Conservation (phyloP, 64 coral and sea anemone species). For the Montipora capricornis region DNA sequence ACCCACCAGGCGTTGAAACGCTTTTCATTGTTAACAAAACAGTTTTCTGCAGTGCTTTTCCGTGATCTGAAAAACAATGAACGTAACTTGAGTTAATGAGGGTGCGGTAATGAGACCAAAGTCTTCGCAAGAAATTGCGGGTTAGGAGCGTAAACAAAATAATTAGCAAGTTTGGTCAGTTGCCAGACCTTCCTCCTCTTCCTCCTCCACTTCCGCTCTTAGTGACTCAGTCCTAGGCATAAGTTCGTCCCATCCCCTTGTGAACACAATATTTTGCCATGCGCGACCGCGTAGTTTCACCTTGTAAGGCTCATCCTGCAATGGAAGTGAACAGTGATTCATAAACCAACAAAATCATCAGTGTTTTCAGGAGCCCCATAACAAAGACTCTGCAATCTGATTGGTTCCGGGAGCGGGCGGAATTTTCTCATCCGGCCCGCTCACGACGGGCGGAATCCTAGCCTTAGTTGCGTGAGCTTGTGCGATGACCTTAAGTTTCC, state of each 20-base stretch:
- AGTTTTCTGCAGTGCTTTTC: conserved; percentile 63
- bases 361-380: too few species aligned
- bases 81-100: background rate
- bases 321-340: background rate
- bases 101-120: background rate
- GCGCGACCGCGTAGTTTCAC: conserved; percentile 80
- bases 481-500: too few species aligned
- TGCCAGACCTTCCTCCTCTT: conserved; percentile 86
- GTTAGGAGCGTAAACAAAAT: background rate
- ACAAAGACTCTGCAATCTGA: too few species aligned
- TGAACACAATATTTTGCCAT: conserved; percentile 85
- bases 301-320: conserved; percentile 76
- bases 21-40: conserved; percentile 81
- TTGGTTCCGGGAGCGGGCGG: too few species aligned
- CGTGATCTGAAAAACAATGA: conserved; percentile 34
- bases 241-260: conserved; percentile 92
- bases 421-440: too few species aligned
- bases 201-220: conserved; percentile 71
- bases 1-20: conserved; percentile 79
- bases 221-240: conserved; percentile 83
- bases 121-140: too few species aligned
- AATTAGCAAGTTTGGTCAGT: background rate
- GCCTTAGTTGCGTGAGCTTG: too few species aligned
- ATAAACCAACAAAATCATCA: background rate
- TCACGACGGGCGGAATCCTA: too few species aligned